Evolutionary conservation across 2,797 vertebrate genomes (phyloP).

Genomic region (Dryobates pubescens): DNA sequence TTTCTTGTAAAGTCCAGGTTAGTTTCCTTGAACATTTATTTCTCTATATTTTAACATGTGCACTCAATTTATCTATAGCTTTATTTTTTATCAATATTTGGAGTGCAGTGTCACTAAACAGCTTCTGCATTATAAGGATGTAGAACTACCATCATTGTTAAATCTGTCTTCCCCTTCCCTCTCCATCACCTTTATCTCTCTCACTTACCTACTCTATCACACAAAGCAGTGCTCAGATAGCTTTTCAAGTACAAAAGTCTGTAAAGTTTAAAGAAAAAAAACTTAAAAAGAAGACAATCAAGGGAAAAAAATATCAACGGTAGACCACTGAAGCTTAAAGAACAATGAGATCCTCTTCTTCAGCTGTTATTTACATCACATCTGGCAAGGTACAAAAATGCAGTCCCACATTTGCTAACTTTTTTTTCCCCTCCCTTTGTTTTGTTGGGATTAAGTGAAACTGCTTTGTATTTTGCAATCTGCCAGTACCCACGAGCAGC

Average conservation of each 20-base stretch:
- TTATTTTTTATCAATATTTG: not conserved
- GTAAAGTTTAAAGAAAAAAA: conserved; percentile 31
- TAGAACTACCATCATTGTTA: not conserved
- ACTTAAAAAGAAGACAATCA: not conserved
- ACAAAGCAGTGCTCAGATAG: not conserved
- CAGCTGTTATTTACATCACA: not conserved
- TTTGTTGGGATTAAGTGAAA: not conserved
- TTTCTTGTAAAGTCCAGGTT: not conserved
- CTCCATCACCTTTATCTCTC: not conserved
- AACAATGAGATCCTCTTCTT: not conserved
- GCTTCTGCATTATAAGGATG: not conserved
- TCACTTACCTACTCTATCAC: not conserved
- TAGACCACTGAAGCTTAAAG: not conserved
- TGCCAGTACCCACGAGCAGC: not conserved
- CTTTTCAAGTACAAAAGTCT: conserved; percentile 26
- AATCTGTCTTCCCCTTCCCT: not conserved
- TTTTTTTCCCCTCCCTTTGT: not conserved
- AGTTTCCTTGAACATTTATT: not conserved
- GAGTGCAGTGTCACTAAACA: not conserved
- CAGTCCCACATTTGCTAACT: not conserved
- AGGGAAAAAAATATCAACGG: not conserved
- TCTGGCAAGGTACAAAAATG: not conserved
- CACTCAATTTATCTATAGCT: not conserved
- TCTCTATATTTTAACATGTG: not conserved
- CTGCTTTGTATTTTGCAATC: not conserved